Percentiles rank a stretch among this genome's conserved stretches.
Conservation (phyloP, 1,140 invertebrate species). For the Archegozetes longisetosus region DNA sequence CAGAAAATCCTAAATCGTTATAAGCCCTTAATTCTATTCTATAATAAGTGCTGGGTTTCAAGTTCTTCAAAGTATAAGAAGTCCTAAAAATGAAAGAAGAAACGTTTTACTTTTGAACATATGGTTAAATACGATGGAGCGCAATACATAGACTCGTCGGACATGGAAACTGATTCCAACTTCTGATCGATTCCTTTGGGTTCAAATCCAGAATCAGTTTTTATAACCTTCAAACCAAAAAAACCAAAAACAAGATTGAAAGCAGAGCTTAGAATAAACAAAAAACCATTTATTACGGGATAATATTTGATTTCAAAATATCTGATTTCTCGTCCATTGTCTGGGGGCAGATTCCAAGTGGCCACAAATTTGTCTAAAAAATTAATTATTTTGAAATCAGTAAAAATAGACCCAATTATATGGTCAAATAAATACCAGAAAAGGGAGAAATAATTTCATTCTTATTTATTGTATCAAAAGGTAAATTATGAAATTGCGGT, state of each 20-base stretch:
- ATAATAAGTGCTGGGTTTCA: slow-evolving; percentile 59
- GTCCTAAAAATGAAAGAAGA: slow-evolving; percentile 13
- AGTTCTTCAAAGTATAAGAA: slow-evolving; percentile 20
- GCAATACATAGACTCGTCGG: slow-evolving; percentile 2
- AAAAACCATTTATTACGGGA: slow-evolving; percentile 30
- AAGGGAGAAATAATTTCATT: slow-evolving; percentile 3
- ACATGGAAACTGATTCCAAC: background rate
- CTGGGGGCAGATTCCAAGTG: slow-evolving; percentile 54
- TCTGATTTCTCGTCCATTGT: slow-evolving; percentile 76
- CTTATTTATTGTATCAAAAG: slow-evolving; percentile 2
- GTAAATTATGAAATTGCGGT: slow-evolving; percentile 19
- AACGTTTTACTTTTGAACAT: slow-evolving; percentile 25
- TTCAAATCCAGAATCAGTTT: slow-evolving; percentile 4
- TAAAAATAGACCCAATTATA: background rate
- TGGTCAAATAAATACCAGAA: background rate
- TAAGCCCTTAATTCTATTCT: slow-evolving; percentile 62
- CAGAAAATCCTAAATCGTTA: slow-evolving; percentile 62
- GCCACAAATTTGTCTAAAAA: background rate
- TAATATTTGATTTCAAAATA: slow-evolving; percentile 62
- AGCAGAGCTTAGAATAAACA: background rate
- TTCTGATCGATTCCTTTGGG: background rate
- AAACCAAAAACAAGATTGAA: background rate
- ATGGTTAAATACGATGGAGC: no score
- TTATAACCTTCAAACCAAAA: background rate
- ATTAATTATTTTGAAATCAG: background rate